Percentiles rank a stretch among this genome's conserved stretches.
These are phyloP conservation scores for Bubo bubo DNA, from an alignment of 2,113 vertebrate genomes.

Conservation along the genomic window DNA sequence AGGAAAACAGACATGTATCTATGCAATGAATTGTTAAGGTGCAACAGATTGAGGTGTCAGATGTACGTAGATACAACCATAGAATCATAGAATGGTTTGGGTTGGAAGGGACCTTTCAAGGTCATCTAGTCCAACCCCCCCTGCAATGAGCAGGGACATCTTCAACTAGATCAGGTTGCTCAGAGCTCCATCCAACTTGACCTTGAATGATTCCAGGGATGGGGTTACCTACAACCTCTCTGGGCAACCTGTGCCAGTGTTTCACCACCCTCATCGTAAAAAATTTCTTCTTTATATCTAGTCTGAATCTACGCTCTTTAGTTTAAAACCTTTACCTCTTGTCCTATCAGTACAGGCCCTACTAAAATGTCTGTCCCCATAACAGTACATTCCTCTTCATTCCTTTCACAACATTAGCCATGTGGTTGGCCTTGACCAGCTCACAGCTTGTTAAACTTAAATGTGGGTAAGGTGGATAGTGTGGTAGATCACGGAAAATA, in stretches of 20 bases:
- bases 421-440: background rate
- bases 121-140: background rate
- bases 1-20: background rate
- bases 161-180: background rate
- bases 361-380: background rate
- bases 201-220: background rate
- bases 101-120: background rate
- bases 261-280: background rate
- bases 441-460: background rate
- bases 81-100: background rate
- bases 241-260: background rate
- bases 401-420: background rate
- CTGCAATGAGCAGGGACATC: background rate
- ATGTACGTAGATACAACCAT: background rate
- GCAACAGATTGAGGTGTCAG: fast-evolving
- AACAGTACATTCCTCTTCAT: background rate
- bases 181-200: background rate
- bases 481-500: background rate
- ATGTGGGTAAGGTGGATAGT: background rate
- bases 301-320: background rate
- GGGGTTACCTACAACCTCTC: background rate
- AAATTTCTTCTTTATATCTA: background rate
- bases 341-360: background rate
- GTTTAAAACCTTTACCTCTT: background rate
- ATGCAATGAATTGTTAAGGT: background rate